Conservation (phyloP, 2,888 invertebrate species). For the Chrysomela aeneicollis region DNA sequence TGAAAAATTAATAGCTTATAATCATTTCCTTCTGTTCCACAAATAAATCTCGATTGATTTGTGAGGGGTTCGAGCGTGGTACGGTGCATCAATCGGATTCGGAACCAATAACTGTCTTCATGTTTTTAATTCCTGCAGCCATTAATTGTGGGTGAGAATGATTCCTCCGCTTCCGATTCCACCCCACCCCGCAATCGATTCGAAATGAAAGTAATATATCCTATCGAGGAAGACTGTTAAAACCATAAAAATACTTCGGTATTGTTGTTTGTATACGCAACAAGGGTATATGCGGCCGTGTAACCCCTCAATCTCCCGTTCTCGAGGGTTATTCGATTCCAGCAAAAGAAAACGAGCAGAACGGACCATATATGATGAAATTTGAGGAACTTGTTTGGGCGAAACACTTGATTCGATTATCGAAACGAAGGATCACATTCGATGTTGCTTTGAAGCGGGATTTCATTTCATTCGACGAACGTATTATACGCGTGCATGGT, state of each 20-base stretch:
- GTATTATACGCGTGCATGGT: too few species aligned
- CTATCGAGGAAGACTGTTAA: constrained; percentile 55
- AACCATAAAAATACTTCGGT: constrained; percentile 59
- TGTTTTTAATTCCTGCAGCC: constrained; percentile 62
- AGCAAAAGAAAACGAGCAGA: constrained; percentile 8
- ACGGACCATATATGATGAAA: constrained; percentile 1
- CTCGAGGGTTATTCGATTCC: constrained; percentile 23
- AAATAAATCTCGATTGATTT: constrained; percentile 39
- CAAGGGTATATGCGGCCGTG: constrained; percentile 23
- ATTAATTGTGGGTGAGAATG: constrained; percentile 59
- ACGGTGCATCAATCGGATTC: constrained; percentile 43
- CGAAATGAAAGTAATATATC: constrained; percentile 63
- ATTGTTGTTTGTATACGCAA: constrained; percentile 43
- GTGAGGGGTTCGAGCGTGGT: constrained; percentile 36
- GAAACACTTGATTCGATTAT: constrained; percentile 3
- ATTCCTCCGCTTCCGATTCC: constrained; percentile 47
- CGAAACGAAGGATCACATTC: neutral
- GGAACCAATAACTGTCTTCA: constrained; percentile 51
- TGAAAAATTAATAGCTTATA: neutral
- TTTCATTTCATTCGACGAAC: neutral
- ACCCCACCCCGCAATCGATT: constrained; percentile 56
- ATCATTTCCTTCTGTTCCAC: constrained; percentile 16
- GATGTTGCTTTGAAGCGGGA: neutral
- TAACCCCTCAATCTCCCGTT: constrained; percentile 29
- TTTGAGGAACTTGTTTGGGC: constrained; percentile 1